Evolutionary conservation across 2,113 vertebrate genomes (phyloP), one percentile per base, ranked within the genome.

Genomic region (Vombatus ursinus): DNA sequence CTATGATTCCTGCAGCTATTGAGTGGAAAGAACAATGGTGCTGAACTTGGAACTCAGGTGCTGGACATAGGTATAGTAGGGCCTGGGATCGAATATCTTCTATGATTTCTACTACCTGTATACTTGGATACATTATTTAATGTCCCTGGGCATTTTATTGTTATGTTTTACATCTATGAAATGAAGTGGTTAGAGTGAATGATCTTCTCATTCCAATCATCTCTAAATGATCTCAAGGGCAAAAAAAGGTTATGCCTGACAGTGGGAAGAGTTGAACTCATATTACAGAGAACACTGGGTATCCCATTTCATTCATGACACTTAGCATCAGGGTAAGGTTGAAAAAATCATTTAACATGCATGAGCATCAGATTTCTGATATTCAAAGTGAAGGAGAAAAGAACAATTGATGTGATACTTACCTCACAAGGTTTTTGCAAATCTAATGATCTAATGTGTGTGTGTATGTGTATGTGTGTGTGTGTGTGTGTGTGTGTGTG

Each of bases 211-310:
- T 14, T 68, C 28, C 28, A 68, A 37, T 68, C 31, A n/a, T 1
- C 61, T 37, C 31, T 37, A 68, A n/a, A n/a, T 68, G 11, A 37
- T 68, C 31, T 68, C 37, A 37, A 16, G 31, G 16, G 3, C 31
- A n/a, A 68, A 68, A 1, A 16, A 1, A 68, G 11, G 0, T 16
- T 68, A 68, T n/a, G 4, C 0, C 31, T 0, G 16, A 37, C 11
- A n/a, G 11, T 68, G 61, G 31, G 12, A 37, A n/a, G 61, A 68
- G 31, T 37, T 16, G 11, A 68, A 1, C 61, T 68, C 12, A 68
- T n/a, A n/a, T n/a, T n/a, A n/a, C n/a, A n/a, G n/a, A n/a, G n/a
- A n/a, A n/a, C n/a, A n/a, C n/a, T n/a, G n/a, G n/a, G n/a, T n/a
- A n/a, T n/a, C n/a, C n/a, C n/a, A n/a, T n/a, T n/a, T n/a, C n/a